phyloP scores from a whole-genome alignment of 2,888 invertebrate species.

The Tortricodes alternella region DNA sequence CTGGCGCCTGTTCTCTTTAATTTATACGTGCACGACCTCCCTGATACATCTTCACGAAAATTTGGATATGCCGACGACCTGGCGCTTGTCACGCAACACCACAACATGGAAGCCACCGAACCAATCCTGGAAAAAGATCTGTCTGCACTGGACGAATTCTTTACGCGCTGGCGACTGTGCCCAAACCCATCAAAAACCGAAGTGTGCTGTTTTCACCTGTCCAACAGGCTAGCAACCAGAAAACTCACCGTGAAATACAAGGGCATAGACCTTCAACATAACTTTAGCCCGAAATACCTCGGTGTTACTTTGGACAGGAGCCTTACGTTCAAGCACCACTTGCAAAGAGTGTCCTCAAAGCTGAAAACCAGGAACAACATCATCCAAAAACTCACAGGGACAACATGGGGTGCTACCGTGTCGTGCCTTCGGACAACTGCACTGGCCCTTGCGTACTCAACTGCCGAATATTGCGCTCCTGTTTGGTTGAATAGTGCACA shows the following conservation, averaged over 20 bases:
- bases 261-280: not conserved
- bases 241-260: not conserved
- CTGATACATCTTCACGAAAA: not conserved
- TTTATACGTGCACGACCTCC: not conserved
- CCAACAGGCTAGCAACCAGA: not conserved
- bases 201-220: not conserved
- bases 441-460: too few relatives aligned
- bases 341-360: too few relatives aligned
- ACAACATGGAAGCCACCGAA: not conserved
- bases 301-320: not conserved
- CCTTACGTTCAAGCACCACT: too few relatives aligned
- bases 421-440: too few relatives aligned
- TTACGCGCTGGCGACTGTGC: not conserved
- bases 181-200: not conserved
- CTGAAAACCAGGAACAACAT: not conserved
- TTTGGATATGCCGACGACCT: too few relatives aligned
- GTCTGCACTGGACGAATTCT: not conserved
- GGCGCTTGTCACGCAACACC: not conserved
- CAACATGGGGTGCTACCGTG: not conserved
- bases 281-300: not conserved
- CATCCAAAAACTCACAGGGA: too few relatives aligned
- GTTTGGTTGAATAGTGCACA: too few relatives aligned
- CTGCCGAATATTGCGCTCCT: too few relatives aligned
- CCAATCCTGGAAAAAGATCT: not conserved
- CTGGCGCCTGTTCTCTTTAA: not conserved